Base-by-base conservation (phyloP, 1,140 invertebrate species). In the Platorchestia sp. region DNA sequence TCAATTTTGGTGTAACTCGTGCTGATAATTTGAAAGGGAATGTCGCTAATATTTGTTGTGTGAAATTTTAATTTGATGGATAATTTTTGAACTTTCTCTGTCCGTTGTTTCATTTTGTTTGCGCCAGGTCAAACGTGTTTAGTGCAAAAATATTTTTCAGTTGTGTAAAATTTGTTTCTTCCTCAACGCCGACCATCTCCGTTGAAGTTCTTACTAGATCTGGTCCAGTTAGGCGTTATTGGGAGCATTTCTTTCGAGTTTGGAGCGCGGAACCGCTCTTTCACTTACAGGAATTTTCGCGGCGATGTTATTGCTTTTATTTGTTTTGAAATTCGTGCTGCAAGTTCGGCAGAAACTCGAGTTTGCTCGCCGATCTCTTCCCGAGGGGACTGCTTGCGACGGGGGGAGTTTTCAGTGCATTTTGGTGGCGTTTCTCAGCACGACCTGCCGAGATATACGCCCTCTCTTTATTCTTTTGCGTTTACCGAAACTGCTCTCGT, bases 301-400 rank as follows among this genome's bases (percentile, higher is more conserved):
- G 41, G 41, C n/a, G 36, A 89, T 89, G 41, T 41, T 44, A 89
- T 89, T 89, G 87, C 87, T 89, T 89, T 89, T 89, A 89, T 89
- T 89, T 89, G 87, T 44, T 89, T 44, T 42, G 87, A 89, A 89
- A 89, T 89, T 89, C 87, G 87, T 89, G 87, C 87, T 75, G 43
- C 87, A 89, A 89, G 87, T 89, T 89, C 87, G n/a, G 87, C 87
- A 41, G 87, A 89, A 89, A 89, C 87, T 89, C 41, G 43, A 89
- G 87, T 89, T 89, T 89, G 41, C 87, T 89, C 87, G 43, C 87
- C 87, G 87, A 89, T 89, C 87, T 89, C 43, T 89, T 89, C 87
- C 43, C 87, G 41, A 42, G 87, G 87, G 87, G 43, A 89, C 87
- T 89, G 87, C n/a, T 41, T 89, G 87, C 87, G 43, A 44, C 87